These are phyloP conservation scores for Ariolimax columbianus DNA, from an alignment of 2,888 invertebrate genomes.

Conservation along the genomic window DNA sequence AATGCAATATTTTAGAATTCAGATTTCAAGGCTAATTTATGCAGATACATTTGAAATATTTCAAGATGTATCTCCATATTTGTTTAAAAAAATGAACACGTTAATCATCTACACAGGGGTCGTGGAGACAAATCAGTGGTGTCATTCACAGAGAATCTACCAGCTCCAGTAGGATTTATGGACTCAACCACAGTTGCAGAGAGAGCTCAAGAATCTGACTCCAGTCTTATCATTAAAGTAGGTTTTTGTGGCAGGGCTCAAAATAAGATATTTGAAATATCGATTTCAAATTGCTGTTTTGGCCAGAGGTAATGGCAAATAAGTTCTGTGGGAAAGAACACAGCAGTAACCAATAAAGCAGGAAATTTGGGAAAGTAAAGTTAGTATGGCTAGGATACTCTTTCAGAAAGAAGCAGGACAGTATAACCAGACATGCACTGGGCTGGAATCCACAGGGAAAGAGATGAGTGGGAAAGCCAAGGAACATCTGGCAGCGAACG, in stretches of 20 bases:
- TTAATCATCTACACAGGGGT: conserved; percentile 33
- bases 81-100: neutral
- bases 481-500: too few species aligned
- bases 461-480: too few species aligned
- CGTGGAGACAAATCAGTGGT: conserved; percentile 59
- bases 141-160: conserved; percentile 56
- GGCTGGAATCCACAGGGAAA: too few species aligned
- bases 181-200: conserved; percentile 55
- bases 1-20: neutral
- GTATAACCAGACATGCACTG: too few species aligned
- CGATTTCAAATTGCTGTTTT: neutral
- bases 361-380: too few species aligned
- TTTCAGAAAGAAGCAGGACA: too few species aligned
- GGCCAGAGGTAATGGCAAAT: neutral
- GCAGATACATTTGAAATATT: neutral
- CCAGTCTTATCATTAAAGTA: conserved; percentile 80
- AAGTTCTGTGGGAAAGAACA: too few species aligned
- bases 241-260: neutral
- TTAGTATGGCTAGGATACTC: too few species aligned
- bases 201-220: conserved; percentile 85
- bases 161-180: conserved; percentile 62
- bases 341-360: too few species aligned
- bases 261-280: too few species aligned
- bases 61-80: neutral
- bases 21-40: neutral